Evolutionary conservation across 2,797 vertebrate species (phyloP), one percentile per base, ranked within the genome.

Genomic region (Anableps anableps): DNA sequence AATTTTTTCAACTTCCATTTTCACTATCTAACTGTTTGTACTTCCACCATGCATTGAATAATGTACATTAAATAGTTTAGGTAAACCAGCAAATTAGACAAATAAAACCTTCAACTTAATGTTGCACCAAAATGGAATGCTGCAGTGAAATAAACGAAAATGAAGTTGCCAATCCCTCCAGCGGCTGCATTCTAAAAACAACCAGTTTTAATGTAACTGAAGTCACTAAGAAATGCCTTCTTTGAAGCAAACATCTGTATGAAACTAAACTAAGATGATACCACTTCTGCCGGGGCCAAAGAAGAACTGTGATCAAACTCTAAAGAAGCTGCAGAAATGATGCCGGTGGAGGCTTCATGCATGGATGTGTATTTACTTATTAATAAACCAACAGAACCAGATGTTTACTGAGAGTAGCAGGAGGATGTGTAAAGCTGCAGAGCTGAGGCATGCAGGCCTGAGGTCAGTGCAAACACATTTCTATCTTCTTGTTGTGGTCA

Each of bases 381-480:
- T 66, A 85, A 83, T 82, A 87, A 88, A 88, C 76, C 76, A 88
- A 79, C 80, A 74, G 29, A 85, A 85, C 51, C 85, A 88, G 85
- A 87, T 85, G 83, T 92, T 91, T 88, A 86, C 86, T 34, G 78
- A 91, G 77, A 83, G 26, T 11, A 74, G 77, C 85, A 87, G 85
- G 77, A 78, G 82, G 80, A 79, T 34, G 50, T 50, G 66, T 73
- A 82, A 81, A 81, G 78, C 85, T 84, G 76, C n/a, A 38, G 81
- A 85, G 85, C 77, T 62, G 75, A 60, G 75, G 72, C 5, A 34
- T 17, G 34, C 79, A 76, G 70, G 82, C 87, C 86, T 64, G 83
- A 38, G 89, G 88, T 88, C 51, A 88, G 84, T 26, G 80, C 88
- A 91, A 92, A 94, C 88, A 90, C 70, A 7, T 75, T 86, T 86